Conservation (phyloP, 2,797 vertebrate genomes). For the Enteromius mattozi region DNA sequence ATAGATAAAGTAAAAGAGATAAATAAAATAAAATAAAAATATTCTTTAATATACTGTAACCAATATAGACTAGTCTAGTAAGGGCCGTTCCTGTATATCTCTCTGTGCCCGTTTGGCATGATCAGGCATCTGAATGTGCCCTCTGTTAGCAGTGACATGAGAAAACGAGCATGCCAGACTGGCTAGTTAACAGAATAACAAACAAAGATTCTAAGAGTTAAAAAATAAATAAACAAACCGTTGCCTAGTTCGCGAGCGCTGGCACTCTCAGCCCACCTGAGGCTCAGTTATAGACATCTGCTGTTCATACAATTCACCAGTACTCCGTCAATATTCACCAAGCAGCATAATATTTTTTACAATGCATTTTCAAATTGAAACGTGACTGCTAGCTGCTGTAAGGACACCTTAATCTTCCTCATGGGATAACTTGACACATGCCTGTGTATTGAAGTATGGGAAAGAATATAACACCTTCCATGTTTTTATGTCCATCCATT, state of each 20-base stretch:
- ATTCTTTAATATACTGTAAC: conserved; percentile 12
- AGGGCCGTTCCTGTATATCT: conserved; percentile 42
- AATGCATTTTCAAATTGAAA: not conserved
- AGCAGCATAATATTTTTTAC: not conserved
- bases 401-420: not conserved
- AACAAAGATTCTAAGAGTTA: conserved; percentile 49
- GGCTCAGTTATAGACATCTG: conserved; percentile 60
- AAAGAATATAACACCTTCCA: not conserved
- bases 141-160: conserved; percentile 56
- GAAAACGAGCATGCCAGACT: conserved; percentile 60
- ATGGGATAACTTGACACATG: not conserved
- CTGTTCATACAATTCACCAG: conserved; percentile 66
- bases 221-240: not conserved
- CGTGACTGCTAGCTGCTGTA: not conserved
- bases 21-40: not conserved
- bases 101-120: conserved; percentile 55
- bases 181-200: conserved; percentile 44
- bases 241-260: conserved; percentile 72
- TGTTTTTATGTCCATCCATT: not conserved
- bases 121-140: conserved; percentile 52
- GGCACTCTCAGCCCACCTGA: conserved; percentile 69
- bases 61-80: conserved; percentile 11
- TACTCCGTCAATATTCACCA: conserved; percentile 63
- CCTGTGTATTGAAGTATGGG: not conserved
- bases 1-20: too few species aligned